These are phyloP conservation scores for Nesogale talazaci DNA, from an alignment of 2,113 vertebrate species.

Conservation along the genomic window DNA sequence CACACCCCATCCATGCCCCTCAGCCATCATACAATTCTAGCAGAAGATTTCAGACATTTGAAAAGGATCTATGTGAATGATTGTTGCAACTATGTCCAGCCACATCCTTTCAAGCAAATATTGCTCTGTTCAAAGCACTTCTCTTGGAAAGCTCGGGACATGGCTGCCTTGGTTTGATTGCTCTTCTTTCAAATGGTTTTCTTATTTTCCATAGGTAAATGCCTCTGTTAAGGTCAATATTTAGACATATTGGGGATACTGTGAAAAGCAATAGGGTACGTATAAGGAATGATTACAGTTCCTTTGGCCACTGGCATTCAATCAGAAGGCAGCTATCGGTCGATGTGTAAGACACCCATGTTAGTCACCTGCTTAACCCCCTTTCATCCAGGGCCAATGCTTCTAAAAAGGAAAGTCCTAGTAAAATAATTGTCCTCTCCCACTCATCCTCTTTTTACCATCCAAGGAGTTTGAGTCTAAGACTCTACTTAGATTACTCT, in stretches of 20 bases:
- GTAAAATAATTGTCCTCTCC: not conserved
- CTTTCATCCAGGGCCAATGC: not conserved
- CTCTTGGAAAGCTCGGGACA: not conserved
- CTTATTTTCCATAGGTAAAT: not conserved
- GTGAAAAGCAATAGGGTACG: not conserved
- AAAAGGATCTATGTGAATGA: not conserved
- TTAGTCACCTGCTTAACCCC: not conserved
- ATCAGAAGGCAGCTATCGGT: not conserved
- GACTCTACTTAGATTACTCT: no score
- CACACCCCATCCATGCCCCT: not conserved
- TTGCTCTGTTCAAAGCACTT: not conserved
- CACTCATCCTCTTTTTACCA: not conserved
- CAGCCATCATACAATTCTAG: not conserved
- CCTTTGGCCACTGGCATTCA: not conserved
- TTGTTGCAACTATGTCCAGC: not conserved
- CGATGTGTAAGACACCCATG: not conserved
- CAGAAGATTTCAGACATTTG: not conserved
- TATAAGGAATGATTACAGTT: not conserved
- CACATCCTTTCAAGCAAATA: not conserved
- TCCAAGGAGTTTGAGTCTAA: not conserved
- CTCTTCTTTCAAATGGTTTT: not conserved
- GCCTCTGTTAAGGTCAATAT: not conserved
- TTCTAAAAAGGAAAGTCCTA: not conserved
- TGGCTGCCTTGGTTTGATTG: not conserved
- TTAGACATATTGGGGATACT: not conserved